A percentile compares a stretch with the other conserved stretches of the same genome.
phyloP scores from a whole-genome alignment of 1,140 invertebrate genomes.

The Drosophila albomicans region DNA sequence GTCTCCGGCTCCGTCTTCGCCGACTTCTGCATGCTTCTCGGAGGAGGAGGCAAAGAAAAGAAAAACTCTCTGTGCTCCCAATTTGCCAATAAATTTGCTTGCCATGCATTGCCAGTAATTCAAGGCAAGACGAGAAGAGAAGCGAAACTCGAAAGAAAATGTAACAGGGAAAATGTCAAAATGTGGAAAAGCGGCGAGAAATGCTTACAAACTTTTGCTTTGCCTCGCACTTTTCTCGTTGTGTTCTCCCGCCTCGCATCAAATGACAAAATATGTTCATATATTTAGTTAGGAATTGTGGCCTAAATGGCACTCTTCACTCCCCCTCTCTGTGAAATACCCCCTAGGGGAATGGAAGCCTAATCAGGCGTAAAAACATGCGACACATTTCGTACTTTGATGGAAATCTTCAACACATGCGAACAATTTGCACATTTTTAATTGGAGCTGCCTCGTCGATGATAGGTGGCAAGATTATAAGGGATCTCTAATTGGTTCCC shows the following conservation, averaged over 20 bases:
- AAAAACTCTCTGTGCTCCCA: conserved; percentile 73
- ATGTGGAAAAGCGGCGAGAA: background rate
- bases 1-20: too few relatives aligned
- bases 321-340: background rate
- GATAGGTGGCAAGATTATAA: conserved; percentile 35
- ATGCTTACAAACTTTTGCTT: conserved; percentile 54
- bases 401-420: conserved; percentile 28
- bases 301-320: conserved; percentile 12
- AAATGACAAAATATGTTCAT: conserved; percentile 45
- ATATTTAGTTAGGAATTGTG: conserved; percentile 32
- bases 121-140: conserved; percentile 50
- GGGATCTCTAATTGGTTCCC: conserved; percentile 44
- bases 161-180: conserved; percentile 22
- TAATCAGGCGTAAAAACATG: conserved; percentile 71
- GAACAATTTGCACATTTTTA: conserved; percentile 45
- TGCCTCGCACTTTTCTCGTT: conserved; percentile 14
- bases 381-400: conserved; percentile 62
- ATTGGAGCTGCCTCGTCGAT: conserved; percentile 26
- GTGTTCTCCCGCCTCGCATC: background rate
- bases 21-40: conserved; percentile 3
- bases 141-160: background rate
- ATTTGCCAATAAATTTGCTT: conserved; percentile 83
- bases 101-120: conserved; percentile 75
- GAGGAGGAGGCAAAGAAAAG: conserved; percentile 22
- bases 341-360: conserved; percentile 1